Base-by-base conservation (phyloP, 2,113 vertebrate genomes). In the Chrysemys picta region DNA sequence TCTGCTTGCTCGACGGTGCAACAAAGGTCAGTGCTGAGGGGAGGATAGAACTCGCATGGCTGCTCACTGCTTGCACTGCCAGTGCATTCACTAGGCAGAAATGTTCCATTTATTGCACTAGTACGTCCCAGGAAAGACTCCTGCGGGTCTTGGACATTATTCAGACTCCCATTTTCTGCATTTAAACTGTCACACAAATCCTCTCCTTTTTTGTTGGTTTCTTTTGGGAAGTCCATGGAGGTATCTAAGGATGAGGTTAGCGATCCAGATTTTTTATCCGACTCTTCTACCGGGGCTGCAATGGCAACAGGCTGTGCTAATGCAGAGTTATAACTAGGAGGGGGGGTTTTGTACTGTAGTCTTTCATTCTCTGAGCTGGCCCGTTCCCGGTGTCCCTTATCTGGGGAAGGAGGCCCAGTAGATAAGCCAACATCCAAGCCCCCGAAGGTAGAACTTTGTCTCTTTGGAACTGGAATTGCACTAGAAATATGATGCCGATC, bases 1-100 rank as follows among this genome's bases (percentile, higher is more conserved):
- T 99, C 99, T 0, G 99, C 99, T 56, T 98, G 99, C 94, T 99
- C 99, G 96, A 99, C 99, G 0, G 99, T 97, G 87, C 99, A 99
- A 97, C 98, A 98, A 47, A 99, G 95, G 80, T 97, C 80, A 0
- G 97, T 87, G 5, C 91, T 96, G 0, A 96, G 78, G 0, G 88
- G 10, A 0, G 94, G 84, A 3, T 10, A 97, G 49, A 97, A 92
- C 11, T 92, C 89, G 0, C 78, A 91, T 0, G 96, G 91, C 1
- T 88, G 96, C 57, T 92, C 96, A 0, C 1, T 47, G 25, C 92
- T 19, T 0, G 86, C 1, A 0, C 94, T 11, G 57, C 90, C 86
- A 0, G 96, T 83, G 82, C 90, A 95, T 92, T 98, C 98, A 0
- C 94, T 89, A 9, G 98, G 98, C 2, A 97, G 79, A 4, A 97